These are phyloP conservation scores for Epinephelus coioides DNA, from an alignment of 2,797 vertebrate genomes.

Conservation along the genomic window DNA sequence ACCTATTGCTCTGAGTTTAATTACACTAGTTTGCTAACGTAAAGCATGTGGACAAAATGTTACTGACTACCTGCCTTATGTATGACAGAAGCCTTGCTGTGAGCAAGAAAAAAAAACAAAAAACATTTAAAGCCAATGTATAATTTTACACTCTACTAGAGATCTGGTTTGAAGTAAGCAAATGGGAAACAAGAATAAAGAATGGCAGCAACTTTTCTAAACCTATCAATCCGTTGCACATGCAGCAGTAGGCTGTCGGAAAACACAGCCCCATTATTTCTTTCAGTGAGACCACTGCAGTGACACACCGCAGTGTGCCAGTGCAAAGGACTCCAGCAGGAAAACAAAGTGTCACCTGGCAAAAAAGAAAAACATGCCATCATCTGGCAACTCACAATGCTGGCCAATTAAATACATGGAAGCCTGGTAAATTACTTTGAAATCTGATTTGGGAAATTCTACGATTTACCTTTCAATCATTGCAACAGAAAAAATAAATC, in stretches of 20 bases:
- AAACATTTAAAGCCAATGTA: constrained; percentile 1
- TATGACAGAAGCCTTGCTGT: not conserved
- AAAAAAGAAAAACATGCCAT: not conserved
- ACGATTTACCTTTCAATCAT: not conserved
- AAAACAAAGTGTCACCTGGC: not conserved
- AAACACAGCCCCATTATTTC: constrained; percentile 20
- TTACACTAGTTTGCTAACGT: not conserved
- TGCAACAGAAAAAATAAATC: not conserved
- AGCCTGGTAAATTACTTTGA: not conserved
- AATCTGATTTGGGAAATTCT: not conserved
- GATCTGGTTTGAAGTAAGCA: not conserved
- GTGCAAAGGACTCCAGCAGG: not conserved
- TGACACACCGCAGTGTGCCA: not conserved
- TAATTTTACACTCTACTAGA: not conserved
- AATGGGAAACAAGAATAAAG: constrained; percentile 5
- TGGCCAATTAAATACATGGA: not conserved
- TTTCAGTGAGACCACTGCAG: not conserved
- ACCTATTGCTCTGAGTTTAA: constrained; percentile 4
- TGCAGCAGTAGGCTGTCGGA: not conserved
- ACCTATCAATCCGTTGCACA: constrained; percentile 11
- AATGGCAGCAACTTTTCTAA: constrained; percentile 17
- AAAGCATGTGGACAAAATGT: constrained; percentile 1
- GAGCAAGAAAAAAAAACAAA: not conserved
- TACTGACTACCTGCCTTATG: not conserved
- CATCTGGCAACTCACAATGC: not conserved